phyloP scores from a whole-genome alignment of 2,113 vertebrate species.

The Syrrhaptes paradoxus region DNA sequence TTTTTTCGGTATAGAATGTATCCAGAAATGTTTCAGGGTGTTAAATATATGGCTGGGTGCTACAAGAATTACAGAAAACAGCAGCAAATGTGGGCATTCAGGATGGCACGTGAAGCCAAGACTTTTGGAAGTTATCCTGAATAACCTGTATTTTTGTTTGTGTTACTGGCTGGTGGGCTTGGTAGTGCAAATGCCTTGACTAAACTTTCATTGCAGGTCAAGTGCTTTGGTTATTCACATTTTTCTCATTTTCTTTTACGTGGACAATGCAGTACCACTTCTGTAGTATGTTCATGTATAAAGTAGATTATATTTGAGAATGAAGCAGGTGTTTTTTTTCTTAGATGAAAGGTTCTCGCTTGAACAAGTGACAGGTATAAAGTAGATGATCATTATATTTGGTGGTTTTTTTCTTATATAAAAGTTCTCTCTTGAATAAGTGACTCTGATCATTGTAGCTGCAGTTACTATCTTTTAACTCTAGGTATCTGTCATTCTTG shows the following conservation, averaged over 20 bases:
- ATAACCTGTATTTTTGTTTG: neutral
- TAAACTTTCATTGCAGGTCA: neutral
- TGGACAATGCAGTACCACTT: neutral
- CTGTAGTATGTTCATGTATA: neutral
- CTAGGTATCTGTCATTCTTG: neutral
- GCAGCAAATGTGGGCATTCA: neutral
- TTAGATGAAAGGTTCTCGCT: neutral
- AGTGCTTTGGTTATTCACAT: neutral
- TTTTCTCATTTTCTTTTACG: no score
- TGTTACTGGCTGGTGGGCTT: neutral
- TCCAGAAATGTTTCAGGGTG: neutral
- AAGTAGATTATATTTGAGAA: neutral
- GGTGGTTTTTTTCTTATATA: neutral
- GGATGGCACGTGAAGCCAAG: neutral
- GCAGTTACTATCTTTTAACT: neutral
- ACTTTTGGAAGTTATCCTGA: neutral
- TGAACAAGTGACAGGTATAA: neutral
- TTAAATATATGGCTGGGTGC: neutral
- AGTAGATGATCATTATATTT: neutral
- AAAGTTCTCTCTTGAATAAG: neutral
- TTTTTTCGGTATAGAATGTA: neutral
- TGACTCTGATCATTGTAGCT: neutral
- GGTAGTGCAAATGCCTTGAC: neutral
- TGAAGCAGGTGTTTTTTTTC: neutral
- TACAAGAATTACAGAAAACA: neutral